Base-by-base conservation (phyloP, 2,797 vertebrate species). In the Allobates femoralis region DNA sequence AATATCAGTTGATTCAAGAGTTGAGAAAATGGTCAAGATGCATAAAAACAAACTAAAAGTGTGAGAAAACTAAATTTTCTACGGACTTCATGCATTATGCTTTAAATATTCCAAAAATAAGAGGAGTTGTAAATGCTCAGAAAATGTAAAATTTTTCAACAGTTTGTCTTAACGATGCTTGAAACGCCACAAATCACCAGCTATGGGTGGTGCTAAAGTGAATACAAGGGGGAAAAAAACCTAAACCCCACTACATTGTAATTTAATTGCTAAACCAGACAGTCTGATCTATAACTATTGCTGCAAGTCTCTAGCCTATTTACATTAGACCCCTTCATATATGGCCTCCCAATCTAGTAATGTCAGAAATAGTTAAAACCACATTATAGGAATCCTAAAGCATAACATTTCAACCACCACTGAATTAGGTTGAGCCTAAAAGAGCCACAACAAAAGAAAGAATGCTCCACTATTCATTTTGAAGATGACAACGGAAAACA, bases 391-490 rank as follows among this genome's bases (percentile, higher is more conserved):
- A 50, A 91, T 90, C 83, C 79, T 84, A 89, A 64, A 71, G 83
- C 89, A 88, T 69, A 90, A 87, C 15, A 55, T 83, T 86, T 87
- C 89, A 89, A 92, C 85, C 89, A 90, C 90, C 73, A 92, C 89
- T 90, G 93, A 74, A 90, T 91, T 92, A 91, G 87, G 34, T 85
- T 83, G 88, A 88, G 89, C 89, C 90, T 92, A 92, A 89, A 90
- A 90, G 64, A 93, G 93, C 92, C 90, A 89, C 94, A 94, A 92
- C 78, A 92, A 92, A 93, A 91, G 53, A 75, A 82, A 90, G 80
- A 85, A 82, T 83, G 87, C 89, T 87, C 83, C 86, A 92, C 89
- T 91, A 90, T 77, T 91, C 89, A 91, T 92, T 3, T 92, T 88
- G 89, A 90, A 90, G 89, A 92, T 88, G 91, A 85, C 82, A 84